Base-by-base conservation (phyloP, 1,140 invertebrate species). In the Propsilocerus akamusi region DNA sequence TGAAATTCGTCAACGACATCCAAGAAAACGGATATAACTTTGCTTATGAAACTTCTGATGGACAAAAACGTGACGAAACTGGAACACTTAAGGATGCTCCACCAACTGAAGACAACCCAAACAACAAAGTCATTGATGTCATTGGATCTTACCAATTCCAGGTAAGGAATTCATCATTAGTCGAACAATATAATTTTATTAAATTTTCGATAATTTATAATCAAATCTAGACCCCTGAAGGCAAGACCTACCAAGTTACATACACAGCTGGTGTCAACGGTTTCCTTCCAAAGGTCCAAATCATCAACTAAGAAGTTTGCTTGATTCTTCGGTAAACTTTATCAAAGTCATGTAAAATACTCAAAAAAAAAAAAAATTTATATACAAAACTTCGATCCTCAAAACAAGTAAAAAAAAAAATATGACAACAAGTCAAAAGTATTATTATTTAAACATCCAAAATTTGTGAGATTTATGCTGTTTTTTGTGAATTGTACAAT, bases 31-130 rank as follows among this genome's bases (percentile, higher is more conserved):
- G 67, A 24, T 69, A 69, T 49, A 66, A 61, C 28, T 69, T 64
- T 49, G 68, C 64, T 46, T 69, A 68, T 49, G 67, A 68, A 49
- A 65, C 68, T 41, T 68, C 67, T 52, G 68, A 68, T 34, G 67
- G 67, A 0, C 67, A 69, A 46, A 66, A 64, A 22, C 58, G 66
- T 23, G 68, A 69, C 26, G 67, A 69, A 52, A 69, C 67, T 1
- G 67, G 62, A 0, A 61, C 67, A 28, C 30, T 68, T 12, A 61
- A 59, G 37, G 67, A 69, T 41, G 34, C 34, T 41, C 34, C 34
- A 20, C 34, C 34, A 41, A 41, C 34, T 8, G 47, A 58, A 61
- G 24, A 67, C 65, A 24, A 67, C 65, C 2, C 66, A 69, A 2
- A 41, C 34, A 58, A 68, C 41, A 66, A 69, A 30, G 54, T 55